These are phyloP conservation scores for Nemoura dubitans DNA, from an alignment of 2,888 invertebrate species.

Conservation along the genomic window DNA sequence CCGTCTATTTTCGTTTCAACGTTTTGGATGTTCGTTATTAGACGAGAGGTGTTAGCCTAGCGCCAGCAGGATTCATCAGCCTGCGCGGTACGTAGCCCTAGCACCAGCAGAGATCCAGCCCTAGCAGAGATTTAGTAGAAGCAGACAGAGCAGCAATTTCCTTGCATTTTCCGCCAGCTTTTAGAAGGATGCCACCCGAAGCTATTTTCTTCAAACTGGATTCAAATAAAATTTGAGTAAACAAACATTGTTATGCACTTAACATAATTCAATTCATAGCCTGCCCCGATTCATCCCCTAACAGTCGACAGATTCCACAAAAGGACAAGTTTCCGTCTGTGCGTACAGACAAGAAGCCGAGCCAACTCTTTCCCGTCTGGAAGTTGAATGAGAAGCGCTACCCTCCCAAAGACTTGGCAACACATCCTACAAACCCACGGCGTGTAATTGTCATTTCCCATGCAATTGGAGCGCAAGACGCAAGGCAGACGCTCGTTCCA, in stretches of 20 bases:
- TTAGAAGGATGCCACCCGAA: background rate
- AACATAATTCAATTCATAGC: background rate
- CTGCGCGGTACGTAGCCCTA: too few relatives aligned
- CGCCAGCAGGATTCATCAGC: too few relatives aligned
- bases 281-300: background rate
- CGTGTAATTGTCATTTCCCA: background rate
- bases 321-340: background rate
- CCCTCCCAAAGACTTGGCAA: background rate
- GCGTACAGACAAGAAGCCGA: background rate
- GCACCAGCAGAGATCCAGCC: too few relatives aligned
- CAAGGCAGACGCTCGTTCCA: background rate
- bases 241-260: background rate
- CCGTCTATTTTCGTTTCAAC: background rate
- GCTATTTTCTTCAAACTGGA: background rate
- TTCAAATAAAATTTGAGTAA: constrained; percentile 4
- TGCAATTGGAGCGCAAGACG: background rate
- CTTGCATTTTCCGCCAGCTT: background rate
- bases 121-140: background rate
- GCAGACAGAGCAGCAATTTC: background rate
- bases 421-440: background rate
- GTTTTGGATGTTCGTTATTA: background rate
- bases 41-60: too few relatives aligned
- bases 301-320: background rate
- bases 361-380: background rate
- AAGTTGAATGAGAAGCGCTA: background rate